Evolutionary conservation across 2,888 invertebrate genomes (phyloP).

Genomic region (Chymomyza fuscimana): DNA sequence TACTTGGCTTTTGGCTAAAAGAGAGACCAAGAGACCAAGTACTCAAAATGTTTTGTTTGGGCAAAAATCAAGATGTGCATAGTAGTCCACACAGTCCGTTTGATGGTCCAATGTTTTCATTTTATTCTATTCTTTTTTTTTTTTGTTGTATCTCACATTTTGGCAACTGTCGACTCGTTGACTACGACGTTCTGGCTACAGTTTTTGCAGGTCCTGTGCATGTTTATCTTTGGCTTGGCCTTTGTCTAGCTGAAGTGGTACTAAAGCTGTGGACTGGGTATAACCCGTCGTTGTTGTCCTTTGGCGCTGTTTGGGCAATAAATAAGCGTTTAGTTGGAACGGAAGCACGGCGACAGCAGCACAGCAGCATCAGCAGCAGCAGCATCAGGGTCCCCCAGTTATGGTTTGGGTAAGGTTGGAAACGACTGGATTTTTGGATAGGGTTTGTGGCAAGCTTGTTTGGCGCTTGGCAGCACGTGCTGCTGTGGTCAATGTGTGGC

Average conservation of each 20-base stretch:
- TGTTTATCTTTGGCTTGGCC: constrained; percentile 68
- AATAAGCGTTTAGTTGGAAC: constrained; percentile 73
- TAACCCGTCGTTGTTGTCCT: constrained; percentile 51
- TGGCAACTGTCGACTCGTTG: constrained; percentile 27
- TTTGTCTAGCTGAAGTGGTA: constrained; percentile 69
- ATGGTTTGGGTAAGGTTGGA: background rate
- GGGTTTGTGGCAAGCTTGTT: constrained; percentile 46
- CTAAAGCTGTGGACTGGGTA: constrained; percentile 19
- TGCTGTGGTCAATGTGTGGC: constrained; percentile 65
- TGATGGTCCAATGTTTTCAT: constrained; percentile 34
- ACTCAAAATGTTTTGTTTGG: constrained; percentile 67
- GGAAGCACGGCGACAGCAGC: constrained; percentile 66
- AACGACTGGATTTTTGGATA: background rate
- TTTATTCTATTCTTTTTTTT: background rate
- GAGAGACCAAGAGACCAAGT: constrained; percentile 33
- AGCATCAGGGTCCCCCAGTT: background rate
- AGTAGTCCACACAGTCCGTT: constrained; percentile 24
- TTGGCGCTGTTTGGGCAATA: constrained; percentile 69
- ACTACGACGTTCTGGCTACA: background rate
- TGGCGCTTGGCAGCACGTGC: constrained; percentile 65
- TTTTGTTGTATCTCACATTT: background rate
- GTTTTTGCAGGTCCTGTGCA: constrained; percentile 11
- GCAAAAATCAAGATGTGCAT: constrained; percentile 66
- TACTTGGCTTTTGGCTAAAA: constrained; percentile 33
- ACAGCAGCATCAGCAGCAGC: constrained; percentile 48